Evolutionary conservation across 2,888 invertebrate species (phyloP).

Genomic region (Phaedon cochleariae): DNA sequence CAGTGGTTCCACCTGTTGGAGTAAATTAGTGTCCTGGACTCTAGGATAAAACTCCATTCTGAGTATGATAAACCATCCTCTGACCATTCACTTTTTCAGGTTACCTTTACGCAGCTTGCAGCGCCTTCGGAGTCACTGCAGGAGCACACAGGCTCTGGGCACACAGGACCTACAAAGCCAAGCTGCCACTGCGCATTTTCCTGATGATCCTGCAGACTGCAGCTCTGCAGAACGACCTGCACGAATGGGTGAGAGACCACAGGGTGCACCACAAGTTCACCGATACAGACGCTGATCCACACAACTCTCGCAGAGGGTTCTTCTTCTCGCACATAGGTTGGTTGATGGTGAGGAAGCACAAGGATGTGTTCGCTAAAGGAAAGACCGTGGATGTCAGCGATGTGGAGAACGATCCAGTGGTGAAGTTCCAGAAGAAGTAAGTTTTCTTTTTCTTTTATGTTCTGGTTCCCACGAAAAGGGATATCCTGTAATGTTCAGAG

Average conservation of each 20-base stretch:
- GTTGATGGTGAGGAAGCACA: slow-evolving; percentile 88
- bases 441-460: slow-evolving; percentile 14
- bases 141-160: slow-evolving; percentile 95
- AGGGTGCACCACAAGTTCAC: slow-evolving; percentile 90
- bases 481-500: too few species aligned
- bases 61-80: too few species aligned
- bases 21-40: too few species aligned
- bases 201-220: slow-evolving; percentile 83
- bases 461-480: too few species aligned
- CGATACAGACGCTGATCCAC: slow-evolving; percentile 90
- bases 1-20: too few species aligned
- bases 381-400: slow-evolving; percentile 88
- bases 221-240: slow-evolving; percentile 89
- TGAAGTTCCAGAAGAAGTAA: slow-evolving; percentile 87
- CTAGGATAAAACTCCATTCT: too few species aligned
- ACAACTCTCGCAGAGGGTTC: slow-evolving; percentile 85
- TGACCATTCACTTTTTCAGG: slow-evolving; percentile 31
- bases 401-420: slow-evolving; percentile 78
- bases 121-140: slow-evolving; percentile 73
- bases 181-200: slow-evolving; percentile 80
- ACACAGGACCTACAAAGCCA: slow-evolving; percentile 84
- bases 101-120: slow-evolving; percentile 34
- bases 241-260: slow-evolving; percentile 87
- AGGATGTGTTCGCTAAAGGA: slow-evolving; percentile 86
- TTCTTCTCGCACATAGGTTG: slow-evolving; percentile 97